These are phyloP conservation scores for Neostethus bicornis DNA, from an alignment of 2,797 vertebrate species.

Conservation along the genomic window DNA sequence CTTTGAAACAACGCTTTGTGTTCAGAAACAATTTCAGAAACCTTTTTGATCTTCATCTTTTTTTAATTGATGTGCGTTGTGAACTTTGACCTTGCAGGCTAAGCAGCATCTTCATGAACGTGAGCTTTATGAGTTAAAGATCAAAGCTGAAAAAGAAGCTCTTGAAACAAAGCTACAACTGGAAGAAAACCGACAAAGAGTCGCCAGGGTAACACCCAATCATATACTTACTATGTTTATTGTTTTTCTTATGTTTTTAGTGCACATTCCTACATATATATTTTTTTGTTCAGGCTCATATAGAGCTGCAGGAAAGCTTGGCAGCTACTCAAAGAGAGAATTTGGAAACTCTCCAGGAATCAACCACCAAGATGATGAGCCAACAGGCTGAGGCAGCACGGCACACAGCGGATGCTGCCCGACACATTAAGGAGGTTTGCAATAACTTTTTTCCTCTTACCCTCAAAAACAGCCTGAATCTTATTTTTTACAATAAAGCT, in stretches of 20 bases:
- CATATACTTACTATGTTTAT: slow-evolving; percentile 7
- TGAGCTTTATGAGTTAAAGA: slow-evolving; percentile 88
- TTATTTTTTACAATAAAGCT: slow-evolving; percentile 40
- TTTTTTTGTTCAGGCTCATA: slow-evolving; percentile 79
- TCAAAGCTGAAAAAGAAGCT: slow-evolving; percentile 91
- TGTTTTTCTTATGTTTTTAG: slow-evolving; percentile 7
- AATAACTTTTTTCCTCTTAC: slow-evolving; percentile 38
- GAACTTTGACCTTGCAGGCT: slow-evolving; percentile 75
- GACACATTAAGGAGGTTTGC: slow-evolving; percentile 87
- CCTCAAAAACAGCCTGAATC: slow-evolving; percentile 39
- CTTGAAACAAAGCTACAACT: slow-evolving; percentile 88
- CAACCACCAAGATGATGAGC: slow-evolving; percentile 82
- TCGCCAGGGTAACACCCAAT: slow-evolving; percentile 85
- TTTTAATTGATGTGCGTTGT: slow-evolving; percentile 19
- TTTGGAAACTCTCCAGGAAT: slow-evolving; percentile 82
- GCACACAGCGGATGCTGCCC: slow-evolving; percentile 80
- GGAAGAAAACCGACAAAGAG: slow-evolving; percentile 88
- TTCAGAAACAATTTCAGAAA: no score
- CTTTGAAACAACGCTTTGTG: not conserved
- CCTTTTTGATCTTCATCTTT: slow-evolving; percentile 15
- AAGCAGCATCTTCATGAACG: slow-evolving; percentile 91
- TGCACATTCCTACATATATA: slow-evolving; percentile 19
- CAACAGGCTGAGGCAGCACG: slow-evolving; percentile 84
- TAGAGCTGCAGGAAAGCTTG: slow-evolving; percentile 85
- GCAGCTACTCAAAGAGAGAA: slow-evolving; percentile 83